These are phyloP conservation scores for Spea bombifrons DNA, from an alignment of 2,113 vertebrate species.

Conservation along the genomic window DNA sequence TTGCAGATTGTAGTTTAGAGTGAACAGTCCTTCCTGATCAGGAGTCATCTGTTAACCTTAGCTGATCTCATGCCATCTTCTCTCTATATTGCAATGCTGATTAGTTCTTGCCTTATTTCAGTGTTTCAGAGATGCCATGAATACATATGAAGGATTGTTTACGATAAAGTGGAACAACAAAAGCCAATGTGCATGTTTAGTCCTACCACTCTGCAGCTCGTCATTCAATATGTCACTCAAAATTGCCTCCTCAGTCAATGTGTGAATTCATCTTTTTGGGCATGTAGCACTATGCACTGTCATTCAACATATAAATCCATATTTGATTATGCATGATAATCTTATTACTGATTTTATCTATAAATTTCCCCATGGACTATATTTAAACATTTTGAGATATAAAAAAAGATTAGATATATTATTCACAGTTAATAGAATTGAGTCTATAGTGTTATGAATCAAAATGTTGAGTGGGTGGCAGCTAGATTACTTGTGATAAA, in stretches of 20 bases:
- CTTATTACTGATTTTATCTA: not conserved
- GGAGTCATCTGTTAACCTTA: constrained; percentile 43
- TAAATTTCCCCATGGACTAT: not conserved
- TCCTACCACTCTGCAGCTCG: constrained; percentile 5
- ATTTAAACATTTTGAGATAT: not conserved
- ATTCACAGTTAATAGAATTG: not conserved
- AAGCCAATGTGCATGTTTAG: constrained; percentile 17
- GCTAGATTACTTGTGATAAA: not conserved
- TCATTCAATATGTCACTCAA: not conserved
- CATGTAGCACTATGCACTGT: not conserved
- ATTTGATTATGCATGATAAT: not conserved
- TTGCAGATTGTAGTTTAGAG: constrained; percentile 41
- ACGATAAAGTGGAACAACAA: constrained; percentile 30
- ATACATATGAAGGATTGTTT: constrained; percentile 38
- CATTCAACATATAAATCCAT: not conserved
- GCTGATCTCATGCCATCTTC: constrained; percentile 30
- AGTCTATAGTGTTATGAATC: not conserved
- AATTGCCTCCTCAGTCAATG: constrained; percentile 25
- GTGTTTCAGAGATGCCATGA: constrained; percentile 23
- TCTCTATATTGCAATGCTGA: constrained; percentile 37
- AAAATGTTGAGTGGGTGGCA: not conserved
- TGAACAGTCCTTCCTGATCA: constrained; percentile 30
- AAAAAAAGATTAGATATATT: not conserved
- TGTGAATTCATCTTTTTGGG: not conserved
- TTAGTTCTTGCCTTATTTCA: constrained; percentile 36